These are phyloP conservation scores for Cavia porcellus DNA, from an alignment of 2,113 vertebrate species.

Conservation along the genomic window DNA sequence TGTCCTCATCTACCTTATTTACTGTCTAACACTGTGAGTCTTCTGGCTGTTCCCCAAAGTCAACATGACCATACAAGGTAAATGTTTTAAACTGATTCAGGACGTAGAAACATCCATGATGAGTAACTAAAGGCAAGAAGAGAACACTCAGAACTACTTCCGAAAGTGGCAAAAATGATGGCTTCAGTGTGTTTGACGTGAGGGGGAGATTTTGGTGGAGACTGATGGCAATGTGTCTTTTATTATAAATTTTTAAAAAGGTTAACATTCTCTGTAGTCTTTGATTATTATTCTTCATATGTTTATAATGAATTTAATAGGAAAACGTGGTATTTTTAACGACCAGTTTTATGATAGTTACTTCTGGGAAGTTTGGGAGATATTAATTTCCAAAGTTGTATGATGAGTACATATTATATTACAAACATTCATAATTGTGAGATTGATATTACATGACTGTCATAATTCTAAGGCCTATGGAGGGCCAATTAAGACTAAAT, in stretches of 20 bases:
- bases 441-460: not conserved
- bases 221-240: not conserved
- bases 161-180: not conserved
- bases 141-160: not conserved
- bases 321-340: slow-evolving; percentile 25
- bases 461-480: not conserved
- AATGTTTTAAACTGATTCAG: not conserved
- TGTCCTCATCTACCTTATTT: not conserved
- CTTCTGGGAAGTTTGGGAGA: not conserved
- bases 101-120: not conserved
- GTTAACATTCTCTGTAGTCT: not conserved
- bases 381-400: not conserved
- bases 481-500: not conserved
- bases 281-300: not conserved
- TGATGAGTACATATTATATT: not conserved
- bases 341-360: not conserved
- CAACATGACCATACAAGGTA: not conserved
- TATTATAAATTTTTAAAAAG: not conserved
- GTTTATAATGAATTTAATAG: not conserved
- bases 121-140: not conserved
- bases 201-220: not conserved
- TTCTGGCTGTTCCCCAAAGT: not conserved
- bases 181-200: not conserved
- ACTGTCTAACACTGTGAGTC: not conserved
- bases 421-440: not conserved